phyloP scores from a whole-genome alignment of 2,797 vertebrate species.

The Calcarius lapponicus region DNA sequence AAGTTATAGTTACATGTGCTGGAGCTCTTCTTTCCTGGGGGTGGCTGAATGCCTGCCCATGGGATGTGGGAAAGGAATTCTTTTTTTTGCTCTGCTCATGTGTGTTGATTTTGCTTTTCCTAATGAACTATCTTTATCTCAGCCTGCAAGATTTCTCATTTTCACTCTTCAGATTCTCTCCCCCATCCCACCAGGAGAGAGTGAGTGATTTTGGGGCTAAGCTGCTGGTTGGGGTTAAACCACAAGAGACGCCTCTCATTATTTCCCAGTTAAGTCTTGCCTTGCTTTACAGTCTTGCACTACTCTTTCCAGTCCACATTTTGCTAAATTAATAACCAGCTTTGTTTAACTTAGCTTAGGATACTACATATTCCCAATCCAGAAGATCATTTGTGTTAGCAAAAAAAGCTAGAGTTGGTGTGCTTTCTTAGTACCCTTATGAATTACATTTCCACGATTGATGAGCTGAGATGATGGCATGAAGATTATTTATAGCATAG shows the following conservation, averaged over 20 bases:
- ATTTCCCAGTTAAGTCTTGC: background rate
- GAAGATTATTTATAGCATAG: constrained; percentile 6
- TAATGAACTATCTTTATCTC: background rate
- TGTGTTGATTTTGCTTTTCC: background rate
- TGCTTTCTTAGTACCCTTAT: background rate
- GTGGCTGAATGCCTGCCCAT: background rate
- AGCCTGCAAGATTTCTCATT: background rate
- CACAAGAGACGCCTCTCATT: background rate
- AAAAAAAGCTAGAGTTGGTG: background rate
- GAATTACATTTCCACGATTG: background rate
- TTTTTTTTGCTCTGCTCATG: background rate
- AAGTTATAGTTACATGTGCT: background rate
- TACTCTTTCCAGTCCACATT: background rate
- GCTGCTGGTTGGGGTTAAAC: background rate
- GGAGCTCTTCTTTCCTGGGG: background rate
- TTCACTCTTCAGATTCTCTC: background rate
- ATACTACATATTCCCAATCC: background rate
- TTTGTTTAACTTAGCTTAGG: background rate
- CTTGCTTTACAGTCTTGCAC: background rate
- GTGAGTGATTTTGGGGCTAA: background rate
- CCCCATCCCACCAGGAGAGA: background rate
- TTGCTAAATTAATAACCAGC: background rate
- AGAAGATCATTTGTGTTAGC: background rate
- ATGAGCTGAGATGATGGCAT: background rate
- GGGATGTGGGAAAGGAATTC: background rate